These are phyloP conservation scores for Drosophila anomalata DNA, from an alignment of 2,888 invertebrate species.

Conservation along the genomic window DNA sequence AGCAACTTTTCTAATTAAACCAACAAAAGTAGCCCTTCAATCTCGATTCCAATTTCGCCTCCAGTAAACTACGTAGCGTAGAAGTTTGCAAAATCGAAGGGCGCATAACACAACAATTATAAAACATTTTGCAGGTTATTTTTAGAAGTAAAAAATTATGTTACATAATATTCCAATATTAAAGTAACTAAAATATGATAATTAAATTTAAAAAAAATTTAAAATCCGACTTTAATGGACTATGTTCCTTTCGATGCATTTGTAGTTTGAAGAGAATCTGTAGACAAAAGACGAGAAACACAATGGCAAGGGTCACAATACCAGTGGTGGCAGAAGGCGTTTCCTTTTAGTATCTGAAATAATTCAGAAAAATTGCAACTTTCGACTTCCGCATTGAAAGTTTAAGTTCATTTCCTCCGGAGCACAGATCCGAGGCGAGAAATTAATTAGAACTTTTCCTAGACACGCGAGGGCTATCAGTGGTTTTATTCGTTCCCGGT, in stretches of 20 bases:
- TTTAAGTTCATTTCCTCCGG: constrained; percentile 75
- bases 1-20: constrained; percentile 71
- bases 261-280: background rate
- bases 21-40: constrained; percentile 45
- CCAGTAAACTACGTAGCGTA: background rate
- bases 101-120: constrained; percentile 62
- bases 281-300: constrained; percentile 3
- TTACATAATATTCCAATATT: too few species aligned
- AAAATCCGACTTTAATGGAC: background rate
- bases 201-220: too few species aligned
- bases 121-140: constrained; percentile 40
- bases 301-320: constrained; percentile 15
- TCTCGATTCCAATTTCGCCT: background rate
- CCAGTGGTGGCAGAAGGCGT: constrained; percentile 24
- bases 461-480: constrained; percentile 54
- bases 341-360: constrained; percentile 40
- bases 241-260: background rate
- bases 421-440: constrained; percentile 52
- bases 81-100: constrained; percentile 56
- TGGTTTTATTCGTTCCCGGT: constrained; percentile 28
- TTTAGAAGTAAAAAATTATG: too few species aligned
- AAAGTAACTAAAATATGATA: too few species aligned
- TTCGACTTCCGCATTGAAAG: constrained; percentile 71
- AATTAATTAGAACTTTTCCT: constrained; percentile 73
- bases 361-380: constrained; percentile 65